Evolutionary conservation across 2,888 invertebrate genomes (phyloP).

Genomic region (Ennomos erosarius): DNA sequence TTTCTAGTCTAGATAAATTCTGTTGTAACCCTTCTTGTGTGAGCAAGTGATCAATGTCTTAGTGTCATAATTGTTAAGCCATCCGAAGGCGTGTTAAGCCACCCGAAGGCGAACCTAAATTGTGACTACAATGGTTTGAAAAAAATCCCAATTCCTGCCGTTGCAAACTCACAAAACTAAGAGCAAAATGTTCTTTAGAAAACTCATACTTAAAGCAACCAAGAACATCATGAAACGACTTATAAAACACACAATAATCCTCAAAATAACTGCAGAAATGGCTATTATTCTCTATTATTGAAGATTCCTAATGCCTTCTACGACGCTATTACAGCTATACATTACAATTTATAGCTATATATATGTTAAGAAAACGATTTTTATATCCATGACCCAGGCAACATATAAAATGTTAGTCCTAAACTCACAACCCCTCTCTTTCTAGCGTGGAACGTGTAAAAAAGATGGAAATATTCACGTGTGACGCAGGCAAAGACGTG

Average conservation of each 20-base stretch:
- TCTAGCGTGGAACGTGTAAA: constrained; percentile 59
- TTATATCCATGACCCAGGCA: constrained; percentile 85
- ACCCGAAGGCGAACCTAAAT: too few species aligned
- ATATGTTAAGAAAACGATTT: constrained; percentile 79
- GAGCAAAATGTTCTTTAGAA: constrained; percentile 8
- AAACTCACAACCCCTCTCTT: constrained; percentile 65
- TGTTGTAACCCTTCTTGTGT: too few species aligned
- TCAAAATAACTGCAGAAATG: constrained; percentile 59
- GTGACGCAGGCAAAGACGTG: constrained; percentile 71
- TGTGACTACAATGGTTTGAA: too few species aligned
- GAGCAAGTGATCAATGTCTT: too few species aligned
- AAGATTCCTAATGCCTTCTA: constrained; percentile 71
- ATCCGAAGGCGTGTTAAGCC: too few species aligned
- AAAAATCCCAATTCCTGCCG: too few species aligned
- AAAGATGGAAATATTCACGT: constrained; percentile 65
- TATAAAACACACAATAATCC: constrained; percentile 50
- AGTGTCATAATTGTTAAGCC: too few species aligned
- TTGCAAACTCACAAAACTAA: not conserved
- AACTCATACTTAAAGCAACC: constrained; percentile 13
- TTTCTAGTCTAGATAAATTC: too few species aligned
- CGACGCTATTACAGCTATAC: constrained; percentile 52
- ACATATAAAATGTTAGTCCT: constrained; percentile 85
- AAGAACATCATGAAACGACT: constrained; percentile 27
- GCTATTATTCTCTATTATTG: constrained; percentile 77
- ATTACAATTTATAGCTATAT: constrained; percentile 51